Evolutionary conservation across 2,113 vertebrate genomes (phyloP), one percentile per base, ranked within the genome.

Genomic region (Equus przewalskii): DNA sequence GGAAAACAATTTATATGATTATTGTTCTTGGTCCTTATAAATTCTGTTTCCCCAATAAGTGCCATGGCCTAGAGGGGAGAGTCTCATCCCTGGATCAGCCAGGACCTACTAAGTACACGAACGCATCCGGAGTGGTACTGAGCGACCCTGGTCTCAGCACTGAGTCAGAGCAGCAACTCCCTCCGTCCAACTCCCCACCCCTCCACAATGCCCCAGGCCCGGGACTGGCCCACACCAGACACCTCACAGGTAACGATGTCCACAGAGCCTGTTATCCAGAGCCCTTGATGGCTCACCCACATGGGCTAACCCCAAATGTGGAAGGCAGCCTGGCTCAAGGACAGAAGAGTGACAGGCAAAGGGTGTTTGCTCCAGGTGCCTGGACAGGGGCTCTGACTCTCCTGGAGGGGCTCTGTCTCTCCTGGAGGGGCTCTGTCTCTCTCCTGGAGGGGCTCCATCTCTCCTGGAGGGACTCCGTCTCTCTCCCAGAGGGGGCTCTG

Each of bases 41-140:
- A 88, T 73, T 87, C 24, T 70, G 14, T 93, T 92, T 96, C 49
- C 67, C 24, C 56, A 96, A 13, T 88, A 62, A 95, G 64, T 67
- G 51, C 5, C 51, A 73, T 24, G 12, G 56, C 30, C 24, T 46
- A n/a, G 49, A 44, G 65, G 56, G n/a, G 51, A 75, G 41, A 76
- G 15, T 58, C 67, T 60, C 7, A 58, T 75, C n/a, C 28, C 24
- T 44, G 28, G 54, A 73, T 41, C n/a, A n/a, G 51, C 11, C 16
- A 54, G 41, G 44, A 33, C 24, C 18, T 26, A 16, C 7, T 8
- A 65, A 30, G 14, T 18, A 28, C 33, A 58, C 36, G 58, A 30
- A 73, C 0, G 6, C 21, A 33, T 36, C 7, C 18, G 6, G 7
- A 0, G 11, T 26, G 8, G n/a, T 14, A 41, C 49, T 14, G 16